Conservation (phyloP, 1,140 invertebrate species). For the Cepaea nemoralis region DNA sequence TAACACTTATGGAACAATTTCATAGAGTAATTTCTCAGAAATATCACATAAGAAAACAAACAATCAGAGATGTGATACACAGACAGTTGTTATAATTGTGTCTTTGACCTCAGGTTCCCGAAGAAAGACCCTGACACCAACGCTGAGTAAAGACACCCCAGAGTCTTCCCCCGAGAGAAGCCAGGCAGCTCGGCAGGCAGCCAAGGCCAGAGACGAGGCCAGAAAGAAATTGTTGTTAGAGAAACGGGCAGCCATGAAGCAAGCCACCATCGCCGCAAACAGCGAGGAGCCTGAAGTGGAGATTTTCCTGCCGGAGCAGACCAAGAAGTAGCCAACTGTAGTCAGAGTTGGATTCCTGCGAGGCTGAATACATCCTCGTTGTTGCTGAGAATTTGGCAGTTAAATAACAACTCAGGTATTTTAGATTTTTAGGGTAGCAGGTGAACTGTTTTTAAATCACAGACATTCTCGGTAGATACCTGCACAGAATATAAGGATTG, state of each 20-base stretch:
- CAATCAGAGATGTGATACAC: too few species aligned
- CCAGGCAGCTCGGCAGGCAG: constrained; percentile 73
- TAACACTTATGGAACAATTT: too few species aligned
- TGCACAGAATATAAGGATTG: too few species aligned
- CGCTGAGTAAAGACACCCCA: constrained; percentile 56
- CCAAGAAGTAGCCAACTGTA: constrained; percentile 44
- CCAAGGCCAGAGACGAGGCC: constrained; percentile 81
- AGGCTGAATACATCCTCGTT: too few species aligned
- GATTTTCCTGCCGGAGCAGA: constrained; percentile 60
- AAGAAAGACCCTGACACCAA: constrained; percentile 54
- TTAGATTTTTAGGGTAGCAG: too few species aligned
- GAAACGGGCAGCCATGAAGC: constrained; percentile 77
- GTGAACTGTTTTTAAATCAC: too few species aligned
- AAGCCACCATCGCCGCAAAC: constrained; percentile 61
- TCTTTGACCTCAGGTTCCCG: constrained; percentile 52
- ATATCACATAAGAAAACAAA: too few species aligned
- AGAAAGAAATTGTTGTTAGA: constrained; percentile 85
- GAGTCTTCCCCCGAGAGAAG: constrained; percentile 67
- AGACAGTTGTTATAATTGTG: background rate
- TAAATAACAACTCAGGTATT: too few species aligned
- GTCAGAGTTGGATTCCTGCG: too few species aligned
- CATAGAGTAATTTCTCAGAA: too few species aligned
- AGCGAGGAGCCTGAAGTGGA: constrained; percentile 54
- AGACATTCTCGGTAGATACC: too few species aligned
- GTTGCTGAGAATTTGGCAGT: too few species aligned